Percentiles rank a stretch among this genome's conserved stretches.
These are phyloP conservation scores for Puma concolor DNA, from an alignment of 2,113 vertebrate genomes.

Conservation along the genomic window DNA sequence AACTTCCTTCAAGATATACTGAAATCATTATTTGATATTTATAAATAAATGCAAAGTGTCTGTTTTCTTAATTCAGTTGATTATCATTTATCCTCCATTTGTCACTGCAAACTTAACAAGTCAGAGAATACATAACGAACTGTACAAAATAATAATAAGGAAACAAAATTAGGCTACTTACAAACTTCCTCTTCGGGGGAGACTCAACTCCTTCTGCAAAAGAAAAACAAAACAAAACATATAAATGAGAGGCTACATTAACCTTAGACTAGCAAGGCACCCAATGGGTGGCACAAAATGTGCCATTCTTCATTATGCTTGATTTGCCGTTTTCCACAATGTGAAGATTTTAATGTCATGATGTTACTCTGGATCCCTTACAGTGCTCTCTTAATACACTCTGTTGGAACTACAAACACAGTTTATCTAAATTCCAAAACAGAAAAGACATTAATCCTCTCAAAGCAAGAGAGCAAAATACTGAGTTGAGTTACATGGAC, in stretches of 20 bases:
- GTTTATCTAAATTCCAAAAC: slow-evolving; percentile 25
- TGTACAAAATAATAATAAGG: background rate
- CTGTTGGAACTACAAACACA: slow-evolving; percentile 16
- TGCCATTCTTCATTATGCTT: background rate
- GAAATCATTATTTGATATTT: slow-evolving; percentile 54
- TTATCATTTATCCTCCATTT: slow-evolving; percentile 54
- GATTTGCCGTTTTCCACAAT: background rate
- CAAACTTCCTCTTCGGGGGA: slow-evolving; percentile 98
- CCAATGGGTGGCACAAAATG: background rate
- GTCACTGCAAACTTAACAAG: slow-evolving; percentile 33
- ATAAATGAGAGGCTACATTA: background rate
- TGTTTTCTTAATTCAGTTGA: slow-evolving; percentile 32
- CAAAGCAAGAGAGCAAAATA: background rate
- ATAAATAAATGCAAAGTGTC: slow-evolving; percentile 45
- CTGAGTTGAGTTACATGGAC: background rate
- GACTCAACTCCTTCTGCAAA: slow-evolving; percentile 98
- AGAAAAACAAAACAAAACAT: slow-evolving; percentile 72
- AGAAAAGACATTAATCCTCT: background rate
- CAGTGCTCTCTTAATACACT: background rate
- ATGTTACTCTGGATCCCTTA: background rate
- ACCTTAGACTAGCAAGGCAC: background rate
- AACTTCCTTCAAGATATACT: slow-evolving; percentile 4
- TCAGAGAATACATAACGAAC: slow-evolving; percentile 43
- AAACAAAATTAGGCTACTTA: slow-evolving; percentile 89
- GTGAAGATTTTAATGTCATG: background rate